These are phyloP conservation scores for Cygnus atratus DNA, from an alignment of 2,113 vertebrate species.

Conservation along the genomic window DNA sequence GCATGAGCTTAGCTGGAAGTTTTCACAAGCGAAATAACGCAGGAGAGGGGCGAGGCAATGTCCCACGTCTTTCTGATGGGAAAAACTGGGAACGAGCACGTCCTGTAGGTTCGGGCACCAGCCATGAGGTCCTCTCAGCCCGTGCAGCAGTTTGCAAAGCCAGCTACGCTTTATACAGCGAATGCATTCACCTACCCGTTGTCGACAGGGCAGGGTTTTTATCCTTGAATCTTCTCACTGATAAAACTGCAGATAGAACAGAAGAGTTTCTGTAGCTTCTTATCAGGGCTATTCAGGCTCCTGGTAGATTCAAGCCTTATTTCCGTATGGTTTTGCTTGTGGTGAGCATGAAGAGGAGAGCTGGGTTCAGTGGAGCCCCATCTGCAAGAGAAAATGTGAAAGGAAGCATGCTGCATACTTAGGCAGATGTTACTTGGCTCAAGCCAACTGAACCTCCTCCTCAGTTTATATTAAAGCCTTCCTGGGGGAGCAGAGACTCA, in stretches of 20 bases:
- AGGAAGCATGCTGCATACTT: neutral
- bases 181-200: neutral
- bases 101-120: neutral
- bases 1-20: accelerated
- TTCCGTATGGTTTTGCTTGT: neutral
- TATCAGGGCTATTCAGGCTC: neutral
- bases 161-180: accelerated
- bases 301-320: neutral
- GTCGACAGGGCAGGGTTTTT: accelerated
- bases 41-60: neutral
- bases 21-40: neutral
- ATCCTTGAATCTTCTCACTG: too few relatives aligned
- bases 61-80: too few relatives aligned
- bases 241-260: neutral
- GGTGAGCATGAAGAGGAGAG: neutral
- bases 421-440: neutral
- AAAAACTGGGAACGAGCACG: accelerated
- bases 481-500: neutral
- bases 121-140: neutral
- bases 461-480: neutral
- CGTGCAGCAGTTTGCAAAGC: neutral
- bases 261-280: neutral
- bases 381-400: neutral
- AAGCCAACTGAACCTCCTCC: neutral
- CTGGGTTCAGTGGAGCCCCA: neutral